phyloP scores from a whole-genome alignment of 2,888 invertebrate species.

The Leptinotarsa juncta region DNA sequence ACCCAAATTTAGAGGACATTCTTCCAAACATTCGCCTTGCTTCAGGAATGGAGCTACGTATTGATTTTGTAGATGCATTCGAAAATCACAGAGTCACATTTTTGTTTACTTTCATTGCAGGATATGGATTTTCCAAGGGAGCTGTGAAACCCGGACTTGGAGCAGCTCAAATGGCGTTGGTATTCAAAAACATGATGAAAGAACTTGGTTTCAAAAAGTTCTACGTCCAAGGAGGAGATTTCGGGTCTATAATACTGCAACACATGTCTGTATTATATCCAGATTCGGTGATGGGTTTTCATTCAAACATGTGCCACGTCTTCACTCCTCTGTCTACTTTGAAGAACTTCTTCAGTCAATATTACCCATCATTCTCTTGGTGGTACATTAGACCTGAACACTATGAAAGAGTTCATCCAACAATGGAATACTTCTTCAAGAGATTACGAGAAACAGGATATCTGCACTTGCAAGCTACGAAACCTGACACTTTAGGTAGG shows the following conservation, averaged over 20 bases:
- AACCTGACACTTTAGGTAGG: slow-evolving; percentile 88
- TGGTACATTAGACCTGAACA: slow-evolving; percentile 67
- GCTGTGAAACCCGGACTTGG: slow-evolving; percentile 74
- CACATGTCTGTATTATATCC: slow-evolving; percentile 75
- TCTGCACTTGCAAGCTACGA: slow-evolving; percentile 86
- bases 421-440: slow-evolving; percentile 61
- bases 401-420: slow-evolving; percentile 68
- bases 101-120: slow-evolving; percentile 61
- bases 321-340: slow-evolving; percentile 60
- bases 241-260: slow-evolving; percentile 77
- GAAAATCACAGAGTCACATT: too few species aligned
- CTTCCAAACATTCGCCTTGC: too few species aligned
- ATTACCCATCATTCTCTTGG: slow-evolving; percentile 70
- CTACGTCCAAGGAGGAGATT: slow-evolving; percentile 85
- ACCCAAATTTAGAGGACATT: too few species aligned
- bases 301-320: slow-evolving; percentile 73
- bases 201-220: slow-evolving; percentile 75
- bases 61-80: too few species aligned
- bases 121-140: slow-evolving; percentile 64
- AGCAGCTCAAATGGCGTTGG: slow-evolving; percentile 69
- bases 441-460: slow-evolving; percentile 71
- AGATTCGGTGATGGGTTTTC: slow-evolving; percentile 69
- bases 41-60: too few species aligned
- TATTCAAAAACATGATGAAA: slow-evolving; percentile 78
- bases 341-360: slow-evolving; percentile 65